Evolutionary conservation across 2,888 invertebrate species (phyloP).

Genomic region (Lottia gigantea): DNA sequence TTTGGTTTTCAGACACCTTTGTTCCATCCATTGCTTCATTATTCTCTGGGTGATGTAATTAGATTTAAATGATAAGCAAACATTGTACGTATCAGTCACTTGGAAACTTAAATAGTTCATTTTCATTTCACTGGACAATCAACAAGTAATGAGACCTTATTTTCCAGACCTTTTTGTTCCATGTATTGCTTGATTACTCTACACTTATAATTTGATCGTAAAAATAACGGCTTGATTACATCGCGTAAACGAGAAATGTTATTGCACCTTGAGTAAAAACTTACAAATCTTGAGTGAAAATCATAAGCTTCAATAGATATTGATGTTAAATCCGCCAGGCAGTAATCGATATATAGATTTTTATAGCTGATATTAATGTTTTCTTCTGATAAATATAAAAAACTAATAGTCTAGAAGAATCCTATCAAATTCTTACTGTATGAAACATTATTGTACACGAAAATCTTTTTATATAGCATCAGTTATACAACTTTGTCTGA

Average conservation of each 20-base stretch:
- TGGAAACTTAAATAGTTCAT: too few species aligned
- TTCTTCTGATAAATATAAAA: not conserved
- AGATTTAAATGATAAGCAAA: too few species aligned
- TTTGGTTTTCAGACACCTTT: too few species aligned
- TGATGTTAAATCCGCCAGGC: not conserved
- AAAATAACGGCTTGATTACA: conserved; percentile 5
- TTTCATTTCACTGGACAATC: too few species aligned
- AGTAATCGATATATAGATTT: conserved; percentile 4
- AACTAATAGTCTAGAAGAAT: too few species aligned
- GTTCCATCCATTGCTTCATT: too few species aligned
- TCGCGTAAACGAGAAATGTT: not conserved
- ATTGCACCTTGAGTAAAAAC: conserved; percentile 3
- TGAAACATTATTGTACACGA: too few species aligned
- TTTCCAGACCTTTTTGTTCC: not conserved
- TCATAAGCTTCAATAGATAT: conserved; percentile 6
- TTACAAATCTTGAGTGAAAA: not conserved
- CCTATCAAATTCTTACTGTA: too few species aligned
- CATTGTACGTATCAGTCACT: too few species aligned
- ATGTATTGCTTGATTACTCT: conserved; percentile 7
- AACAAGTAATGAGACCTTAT: not conserved
- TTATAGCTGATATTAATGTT: not conserved
- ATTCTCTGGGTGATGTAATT: too few species aligned
- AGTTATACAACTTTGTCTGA: too few species aligned
- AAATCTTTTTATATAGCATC: too few species aligned
- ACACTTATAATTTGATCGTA: not conserved